Percentiles rank a stretch among this genome's conserved stretches.
These are phyloP conservation scores for Lasioglossum lativentre DNA, from an alignment of 2,888 invertebrate genomes.

Conservation along the genomic window DNA sequence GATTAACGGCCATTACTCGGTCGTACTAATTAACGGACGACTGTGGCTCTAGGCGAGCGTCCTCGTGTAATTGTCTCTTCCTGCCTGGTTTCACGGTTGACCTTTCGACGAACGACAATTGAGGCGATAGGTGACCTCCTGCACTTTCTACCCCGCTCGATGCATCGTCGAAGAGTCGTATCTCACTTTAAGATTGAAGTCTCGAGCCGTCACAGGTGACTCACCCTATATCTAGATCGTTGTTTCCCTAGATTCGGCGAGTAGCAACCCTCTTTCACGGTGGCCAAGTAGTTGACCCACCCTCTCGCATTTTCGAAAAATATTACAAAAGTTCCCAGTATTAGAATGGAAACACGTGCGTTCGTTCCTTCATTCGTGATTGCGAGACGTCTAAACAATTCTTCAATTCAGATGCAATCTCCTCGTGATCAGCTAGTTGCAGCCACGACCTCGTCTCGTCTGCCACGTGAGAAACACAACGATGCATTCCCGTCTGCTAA, in stretches of 20 bases:
- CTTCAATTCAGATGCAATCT: not conserved
- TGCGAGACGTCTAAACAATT: not conserved
- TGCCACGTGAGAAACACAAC: slow-evolving; percentile 10
- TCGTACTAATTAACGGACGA: slow-evolving; percentile 58
- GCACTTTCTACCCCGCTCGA: not conserved
- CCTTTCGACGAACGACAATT: slow-evolving; percentile 36
- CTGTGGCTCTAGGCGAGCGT: slow-evolving; percentile 27
- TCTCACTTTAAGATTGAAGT: not conserved
- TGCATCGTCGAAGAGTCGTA: not conserved
- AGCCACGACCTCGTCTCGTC: not conserved
- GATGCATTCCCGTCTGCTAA: slow-evolving; percentile 17
- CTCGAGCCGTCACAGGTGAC: not conserved
- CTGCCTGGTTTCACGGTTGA: slow-evolving; percentile 27
- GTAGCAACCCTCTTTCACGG: too few relatives aligned
- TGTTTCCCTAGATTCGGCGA: too few relatives aligned
- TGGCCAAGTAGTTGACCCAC: too few relatives aligned
- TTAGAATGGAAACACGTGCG: too few relatives aligned
- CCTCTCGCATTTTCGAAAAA: too few relatives aligned
- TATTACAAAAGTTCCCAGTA: too few relatives aligned
- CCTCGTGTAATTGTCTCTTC: slow-evolving; percentile 38
- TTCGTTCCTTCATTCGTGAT: too few relatives aligned
- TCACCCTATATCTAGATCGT: too few relatives aligned
- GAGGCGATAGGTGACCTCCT: not conserved
- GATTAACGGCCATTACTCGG: slow-evolving; percentile 65
- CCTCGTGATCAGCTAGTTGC: not conserved